phyloP scores from a whole-genome alignment of 2,797 vertebrate species.

The Mormyrus proboscirostris region DNA sequence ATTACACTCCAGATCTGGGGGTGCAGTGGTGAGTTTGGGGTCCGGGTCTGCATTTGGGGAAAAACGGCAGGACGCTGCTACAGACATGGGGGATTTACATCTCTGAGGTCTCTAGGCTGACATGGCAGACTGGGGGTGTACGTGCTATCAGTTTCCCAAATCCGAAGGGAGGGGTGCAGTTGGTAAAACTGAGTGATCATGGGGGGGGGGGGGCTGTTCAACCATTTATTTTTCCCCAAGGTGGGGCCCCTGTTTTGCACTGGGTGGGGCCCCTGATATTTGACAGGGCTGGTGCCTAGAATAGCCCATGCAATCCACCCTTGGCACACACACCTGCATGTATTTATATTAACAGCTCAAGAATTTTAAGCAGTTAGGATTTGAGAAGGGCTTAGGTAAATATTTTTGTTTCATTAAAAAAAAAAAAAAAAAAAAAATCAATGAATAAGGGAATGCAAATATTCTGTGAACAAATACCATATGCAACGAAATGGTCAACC shows the following conservation, averaged over 20 bases:
- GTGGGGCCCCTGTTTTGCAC: neutral
- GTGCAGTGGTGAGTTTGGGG: neutral
- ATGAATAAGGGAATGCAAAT: constrained; percentile 1
- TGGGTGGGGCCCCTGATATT: neutral
- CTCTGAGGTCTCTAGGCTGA: neutral
- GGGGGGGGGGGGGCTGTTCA: neutral
- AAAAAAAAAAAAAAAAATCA: neutral
- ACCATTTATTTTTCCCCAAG: neutral
- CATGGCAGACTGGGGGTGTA: neutral
- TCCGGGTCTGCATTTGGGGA: neutral
- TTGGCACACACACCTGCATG: neutral
- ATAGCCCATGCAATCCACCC: neutral
- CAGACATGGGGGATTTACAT: neutral
- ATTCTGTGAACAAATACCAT: neutral
- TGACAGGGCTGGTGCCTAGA: neutral
- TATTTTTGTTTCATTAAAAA: constrained; percentile 1
- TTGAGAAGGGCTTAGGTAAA: neutral
- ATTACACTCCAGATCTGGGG: neutral
- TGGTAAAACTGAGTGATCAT: neutral
- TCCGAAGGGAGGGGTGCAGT: neutral
- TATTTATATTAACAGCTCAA: neutral
- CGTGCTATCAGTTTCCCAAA: neutral
- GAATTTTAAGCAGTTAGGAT: neutral
- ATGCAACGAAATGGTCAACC: neutral
- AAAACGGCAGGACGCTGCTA: neutral